Percentiles rank a stretch among this genome's conserved stretches.
Evolutionary conservation across 1,140 invertebrate species (phyloP).

Genomic region (Drosophila persimilis): DNA sequence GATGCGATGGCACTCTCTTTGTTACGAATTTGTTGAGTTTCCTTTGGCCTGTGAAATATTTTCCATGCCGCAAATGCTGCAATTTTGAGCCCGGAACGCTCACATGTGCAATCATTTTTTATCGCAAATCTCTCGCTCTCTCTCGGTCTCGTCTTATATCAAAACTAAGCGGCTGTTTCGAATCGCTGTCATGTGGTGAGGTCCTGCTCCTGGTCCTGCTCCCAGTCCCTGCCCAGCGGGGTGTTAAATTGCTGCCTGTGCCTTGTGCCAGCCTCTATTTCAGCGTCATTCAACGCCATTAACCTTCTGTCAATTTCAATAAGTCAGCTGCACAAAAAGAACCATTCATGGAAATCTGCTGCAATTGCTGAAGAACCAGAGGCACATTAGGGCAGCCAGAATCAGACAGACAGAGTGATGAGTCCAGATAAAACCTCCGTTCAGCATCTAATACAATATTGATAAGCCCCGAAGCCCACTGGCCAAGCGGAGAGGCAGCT

Average conservation of each 20-base stretch:
- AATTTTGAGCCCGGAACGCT: constrained; percentile 67
- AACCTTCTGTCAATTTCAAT: constrained; percentile 82
- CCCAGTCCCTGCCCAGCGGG: constrained; percentile 53
- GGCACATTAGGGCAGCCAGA: constrained; percentile 31
- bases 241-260: constrained; percentile 72
- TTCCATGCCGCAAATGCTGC: constrained; percentile 80
- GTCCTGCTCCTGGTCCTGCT: constrained; percentile 13
- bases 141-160: background rate
- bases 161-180: constrained; percentile 55
- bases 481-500: background rate
- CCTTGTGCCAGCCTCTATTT: constrained; percentile 24
- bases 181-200: constrained; percentile 55
- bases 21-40: constrained; percentile 56
- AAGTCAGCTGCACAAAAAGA: constrained; percentile 44
- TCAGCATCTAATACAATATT: constrained; percentile 37
- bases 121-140: constrained; percentile 66
- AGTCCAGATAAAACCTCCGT: constrained; percentile 10
- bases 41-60: constrained; percentile 46
- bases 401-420: background rate
- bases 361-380: constrained; percentile 54
- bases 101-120: constrained; percentile 81
- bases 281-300: constrained; percentile 65
- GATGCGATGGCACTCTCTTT: constrained; percentile 23
- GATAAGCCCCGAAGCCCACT: constrained; percentile 21
- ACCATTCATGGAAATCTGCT: constrained; percentile 59